Base-by-base conservation (phyloP, 1,140 invertebrate genomes). In the Cylas formicarius region DNA sequence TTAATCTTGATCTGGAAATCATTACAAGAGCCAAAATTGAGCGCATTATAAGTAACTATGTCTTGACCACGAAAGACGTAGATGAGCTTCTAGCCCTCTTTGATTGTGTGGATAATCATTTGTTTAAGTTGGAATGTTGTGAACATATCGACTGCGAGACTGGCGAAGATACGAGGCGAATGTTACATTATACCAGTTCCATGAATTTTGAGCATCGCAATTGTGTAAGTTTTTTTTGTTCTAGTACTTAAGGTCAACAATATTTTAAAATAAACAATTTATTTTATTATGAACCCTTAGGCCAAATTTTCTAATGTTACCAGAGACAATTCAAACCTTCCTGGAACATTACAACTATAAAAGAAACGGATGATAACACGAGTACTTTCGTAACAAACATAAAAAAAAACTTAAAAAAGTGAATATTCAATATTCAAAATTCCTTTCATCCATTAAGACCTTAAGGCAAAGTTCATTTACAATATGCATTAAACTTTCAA, bases 1-100 rank as follows among this genome's bases (percentile, higher is more conserved):
- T 48, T 18, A 39, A 47, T 7, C 23, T 59, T 11, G 34, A 49
- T 19, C 23, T 29, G 6, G 35, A 33, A 9, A 28, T 55, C 7
- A 39, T 61, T 13, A n/a, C 46, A 26, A 46, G 53, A 37, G 55
- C 57, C 7, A 58, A 52, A 39, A 53, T 52, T 5, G 37, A 52
- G 31, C 36, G 46, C 18, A 57, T 59, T 16, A 39, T 52, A 7
- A 48, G 52, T 36, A 56, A 57, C 44, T 18, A 18, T 5, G 26
- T 37, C 22, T 55, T 52, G 18, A 47, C 14, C 21, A 24, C 37
- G 2, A 32, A 53, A 33, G 52, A 61, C 29, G 47, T 61, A 19
- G 17, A 48, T 31, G n/a, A 49, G 26, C 48, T 61, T 23, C 29
- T 61, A 11, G 41, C 38, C 3, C 36, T 59, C 3, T 56, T 59